Base-by-base conservation (phyloP, 2,797 vertebrate species). In the Kryptopterus vitreolus region DNA sequence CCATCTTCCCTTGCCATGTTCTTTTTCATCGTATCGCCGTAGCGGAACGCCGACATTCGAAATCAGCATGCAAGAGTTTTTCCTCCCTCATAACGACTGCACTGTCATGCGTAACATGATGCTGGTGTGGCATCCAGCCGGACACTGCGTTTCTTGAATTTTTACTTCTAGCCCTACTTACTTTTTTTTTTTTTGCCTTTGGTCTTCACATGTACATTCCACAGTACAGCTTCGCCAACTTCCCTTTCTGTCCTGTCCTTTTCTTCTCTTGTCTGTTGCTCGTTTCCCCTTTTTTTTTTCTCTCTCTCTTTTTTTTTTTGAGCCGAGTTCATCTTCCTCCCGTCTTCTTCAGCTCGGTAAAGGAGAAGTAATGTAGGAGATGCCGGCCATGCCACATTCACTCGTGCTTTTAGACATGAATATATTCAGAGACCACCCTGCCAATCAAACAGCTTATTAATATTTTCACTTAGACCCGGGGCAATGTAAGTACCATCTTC, bases 271-370 rank as follows among this genome's bases (percentile, higher is more conserved):
- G 89, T 89, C 88, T 90, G 87, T 89, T 88, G 80, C 88, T 83
- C 86, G 63, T 88, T 93, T 93, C 91, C 90, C 88, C 89, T 92
- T 91, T 87, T 43, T n/a, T n/a, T n/a, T n/a, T n/a, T n/a, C n/a
- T n/a, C n/a, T n/a, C n/a, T n/a, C n/a, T n/a, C n/a, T n/a, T n/a
- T n/a, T n/a, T n/a, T n/a, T 38, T 43, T 78, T 68, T 33, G 18
- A 76, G 63, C 75, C 33, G 48, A 61, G 68, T 80, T 81, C 59
- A 57, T 58, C 81, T 82, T 87, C 82, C 85, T 87, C 71, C 84
- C 63, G 69, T 79, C 82, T 85, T 72, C 78, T 76, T 80, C 31
- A 61, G 61, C 72, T 50, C 52, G 43, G 52, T 83, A 84, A 88
- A 86, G 80, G 80, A 86, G 84, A 87, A 86, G 83, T 85, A 74